These are phyloP conservation scores for Pyxicephalus adspersus DNA, from an alignment of 2,113 vertebrate genomes.

Conservation along the genomic window DNA sequence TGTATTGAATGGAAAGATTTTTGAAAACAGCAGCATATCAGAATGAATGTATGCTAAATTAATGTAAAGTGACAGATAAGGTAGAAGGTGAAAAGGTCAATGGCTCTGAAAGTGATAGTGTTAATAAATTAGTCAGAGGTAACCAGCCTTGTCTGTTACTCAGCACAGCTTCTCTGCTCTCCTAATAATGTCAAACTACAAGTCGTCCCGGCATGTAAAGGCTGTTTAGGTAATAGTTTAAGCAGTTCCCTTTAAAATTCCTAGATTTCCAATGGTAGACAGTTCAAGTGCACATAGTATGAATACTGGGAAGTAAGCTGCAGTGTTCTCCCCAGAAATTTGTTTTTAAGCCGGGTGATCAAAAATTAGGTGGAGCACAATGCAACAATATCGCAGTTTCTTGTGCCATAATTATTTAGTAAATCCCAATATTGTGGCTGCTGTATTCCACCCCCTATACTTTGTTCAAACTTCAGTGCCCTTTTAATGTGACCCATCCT, in stretches of 20 bases:
- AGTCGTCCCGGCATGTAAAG: neutral
- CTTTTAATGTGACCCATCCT: too few species aligned
- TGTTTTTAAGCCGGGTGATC: too few species aligned
- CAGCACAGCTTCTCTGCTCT: slow-evolving; percentile 56
- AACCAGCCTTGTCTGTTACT: slow-evolving; percentile 57
- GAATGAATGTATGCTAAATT: slow-evolving; percentile 63
- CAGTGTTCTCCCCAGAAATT: too few species aligned
- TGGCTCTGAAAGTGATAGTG: slow-evolving; percentile 62
- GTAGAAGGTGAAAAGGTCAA: slow-evolving; percentile 60
- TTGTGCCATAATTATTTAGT: too few species aligned
- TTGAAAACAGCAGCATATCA: slow-evolving; percentile 56
- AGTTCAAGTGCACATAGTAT: too few species aligned
- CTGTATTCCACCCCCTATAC: too few species aligned
- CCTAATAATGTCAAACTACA: slow-evolving; percentile 59
- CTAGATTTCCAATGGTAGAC: too few species aligned
- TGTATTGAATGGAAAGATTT: slow-evolving; percentile 52
- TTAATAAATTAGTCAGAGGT: slow-evolving; percentile 63
- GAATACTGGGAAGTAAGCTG: too few species aligned
- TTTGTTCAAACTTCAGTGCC: too few species aligned
- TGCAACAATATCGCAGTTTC: too few species aligned
- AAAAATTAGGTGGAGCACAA: too few species aligned
- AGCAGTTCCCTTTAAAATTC: neutral
- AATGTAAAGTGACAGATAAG: slow-evolving; percentile 63
- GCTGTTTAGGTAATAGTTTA: neutral
- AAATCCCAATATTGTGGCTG: too few species aligned